A percentile compares a stretch with the other conserved stretches of the same genome.
These are phyloP conservation scores for Ectropis grisescens DNA, from an alignment of 1,140 invertebrate genomes.

Conservation along the genomic window DNA sequence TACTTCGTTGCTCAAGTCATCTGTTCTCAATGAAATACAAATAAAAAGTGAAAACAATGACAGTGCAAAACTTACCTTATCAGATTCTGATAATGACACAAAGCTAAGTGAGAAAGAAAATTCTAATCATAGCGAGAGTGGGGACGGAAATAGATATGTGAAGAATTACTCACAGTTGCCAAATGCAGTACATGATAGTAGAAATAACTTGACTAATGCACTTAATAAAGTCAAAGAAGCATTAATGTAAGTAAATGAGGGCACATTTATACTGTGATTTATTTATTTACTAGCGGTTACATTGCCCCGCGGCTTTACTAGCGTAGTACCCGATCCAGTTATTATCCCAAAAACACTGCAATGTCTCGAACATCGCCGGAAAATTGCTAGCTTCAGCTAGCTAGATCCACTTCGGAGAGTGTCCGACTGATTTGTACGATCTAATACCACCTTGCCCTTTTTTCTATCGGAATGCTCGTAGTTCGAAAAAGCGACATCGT, in stretches of 20 bases:
- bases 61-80: conserved; percentile 34
- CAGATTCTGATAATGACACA: conserved; percentile 48
- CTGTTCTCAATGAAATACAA: conserved; percentile 62
- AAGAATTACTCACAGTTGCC: conserved; percentile 34
- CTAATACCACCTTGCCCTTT: no score
- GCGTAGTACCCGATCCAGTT: neutral
- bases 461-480: no score
- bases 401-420: no score
- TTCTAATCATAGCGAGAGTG: conserved; percentile 34
- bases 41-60: conserved; percentile 50
- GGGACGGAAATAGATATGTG: conserved; percentile 38
- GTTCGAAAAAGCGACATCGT: no score
- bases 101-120: conserved; percentile 49
- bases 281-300: neutral
- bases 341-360: neutral
- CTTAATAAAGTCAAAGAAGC: conserved; percentile 62
- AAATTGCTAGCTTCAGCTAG: no score
- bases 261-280: no score
- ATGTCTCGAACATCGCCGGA: no score
- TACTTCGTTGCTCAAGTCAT: conserved; percentile 59
- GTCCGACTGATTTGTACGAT: no score
- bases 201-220: conserved; percentile 59
- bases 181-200: conserved; percentile 43
- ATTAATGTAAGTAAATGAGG: conserved; percentile 60
- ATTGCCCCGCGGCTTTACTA: no score